Evolutionary conservation across 2,888 invertebrate species (phyloP), one percentile per base, ranked within the genome.

Genomic region (Macrophya annulata): DNA sequence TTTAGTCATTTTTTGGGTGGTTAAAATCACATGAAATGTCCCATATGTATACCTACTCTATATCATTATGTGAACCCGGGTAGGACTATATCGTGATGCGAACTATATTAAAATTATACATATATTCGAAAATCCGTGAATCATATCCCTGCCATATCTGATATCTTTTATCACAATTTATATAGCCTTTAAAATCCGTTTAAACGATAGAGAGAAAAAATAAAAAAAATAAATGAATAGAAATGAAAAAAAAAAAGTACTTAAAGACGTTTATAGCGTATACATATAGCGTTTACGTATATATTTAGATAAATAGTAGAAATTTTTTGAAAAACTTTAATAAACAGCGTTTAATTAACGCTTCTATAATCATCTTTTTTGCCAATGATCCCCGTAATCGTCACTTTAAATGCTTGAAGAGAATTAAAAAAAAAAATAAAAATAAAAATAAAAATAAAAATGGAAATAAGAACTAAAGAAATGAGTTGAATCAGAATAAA

Each of bases 61-160:
- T 37, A 68, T 37, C 15, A 37, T 68, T 68, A 68, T 17, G 31
- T 37, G 6, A 4, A 37, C 8, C 17, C 68, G 65, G 43, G 81
- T 79, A 55, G 55, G 72, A 45, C 74, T 81, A n/a, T 85, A 79
- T 76, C 77, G 76, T 84, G 62, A 87, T 51, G 76, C 71, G 55
- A 45, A 21, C 72, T 65, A 79, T 31, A 76, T 51, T 65, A 72
- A 37, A 77, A 25, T 31, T 85, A 65, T 48, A 83, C 48, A 5
- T 71, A 51, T 77, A 37, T 37, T 62, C 25, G 40, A 40, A 37
- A 45, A 68, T 85, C 88, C 88, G 87, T 87, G 87, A 90, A 87
- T 90, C 91, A 90, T 91, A 90, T 91, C 90, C 87, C 88, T 89
- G 91, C 89, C 90, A 90, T 90, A 90, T 91, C 89, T 86, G 79